phyloP scores from a whole-genome alignment of 2,888 invertebrate species.

The Mimumesa dahlbomi region DNA sequence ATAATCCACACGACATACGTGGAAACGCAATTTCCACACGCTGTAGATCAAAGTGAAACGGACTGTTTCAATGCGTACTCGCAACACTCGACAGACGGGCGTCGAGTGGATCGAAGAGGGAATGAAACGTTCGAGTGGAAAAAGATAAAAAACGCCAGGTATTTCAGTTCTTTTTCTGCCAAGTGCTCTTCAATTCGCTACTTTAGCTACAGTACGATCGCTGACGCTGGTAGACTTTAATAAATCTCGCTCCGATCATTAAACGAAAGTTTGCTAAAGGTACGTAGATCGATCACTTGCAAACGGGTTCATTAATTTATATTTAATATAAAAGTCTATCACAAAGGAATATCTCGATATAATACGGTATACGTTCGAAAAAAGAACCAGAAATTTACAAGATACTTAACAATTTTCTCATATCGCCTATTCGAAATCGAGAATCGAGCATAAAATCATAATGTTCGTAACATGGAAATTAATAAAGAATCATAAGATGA shows the following conservation, averaged over 20 bases:
- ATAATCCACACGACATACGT: constrained; percentile 46
- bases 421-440: too few relatives aligned
- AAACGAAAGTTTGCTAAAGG: not conserved
- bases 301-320: not conserved
- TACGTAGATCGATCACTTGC: constrained; percentile 1
- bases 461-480: too few relatives aligned
- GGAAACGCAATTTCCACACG: constrained; percentile 66
- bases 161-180: constrained; percentile 32
- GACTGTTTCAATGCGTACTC: constrained; percentile 33
- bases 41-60: constrained; percentile 61
- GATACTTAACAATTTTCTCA: too few relatives aligned
- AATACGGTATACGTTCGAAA: too few relatives aligned
- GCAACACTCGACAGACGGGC: constrained; percentile 28
- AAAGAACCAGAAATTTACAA: too few relatives aligned
- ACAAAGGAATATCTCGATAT: too few relatives aligned
- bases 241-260: not conserved
- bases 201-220: constrained; percentile 21
- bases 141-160: constrained; percentile 24
- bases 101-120: constrained; percentile 44
- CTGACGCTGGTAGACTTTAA: not conserved
- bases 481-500: too few relatives aligned
- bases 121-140: constrained; percentile 33
- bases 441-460: too few relatives aligned
- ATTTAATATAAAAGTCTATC: not conserved
- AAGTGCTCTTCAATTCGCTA: constrained; percentile 33